Base-by-base conservation (phyloP, 1,140 invertebrate species). In the Zaprionus lachaisei region DNA sequence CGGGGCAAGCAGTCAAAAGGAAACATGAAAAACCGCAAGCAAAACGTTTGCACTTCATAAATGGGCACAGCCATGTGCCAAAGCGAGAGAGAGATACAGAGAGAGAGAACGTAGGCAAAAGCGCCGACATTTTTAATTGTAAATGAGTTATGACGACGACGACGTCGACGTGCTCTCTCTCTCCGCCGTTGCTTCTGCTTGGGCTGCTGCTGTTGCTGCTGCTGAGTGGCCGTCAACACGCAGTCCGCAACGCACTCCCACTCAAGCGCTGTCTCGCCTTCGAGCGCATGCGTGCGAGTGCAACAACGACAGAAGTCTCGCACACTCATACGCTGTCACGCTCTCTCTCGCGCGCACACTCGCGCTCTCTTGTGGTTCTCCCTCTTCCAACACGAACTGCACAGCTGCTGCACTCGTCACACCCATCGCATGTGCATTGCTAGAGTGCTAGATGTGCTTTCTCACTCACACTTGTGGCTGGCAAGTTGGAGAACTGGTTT, bases 61-160 rank as follows among this genome's bases (percentile, higher is more conserved):
- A 92, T 81, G 86, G 61, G 54, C 41, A 20, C 41, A 47, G 24
- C 22, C 64, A 57, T 73, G 51, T 55, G 81, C 72, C 44, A 80
- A 80, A 83, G 62, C 65, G 58, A 63, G 54, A 47, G 12, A 47
- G 56, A n/a, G 38, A 34, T 31, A 24, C 34, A 17, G 38, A 44
- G 54, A 22, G 24, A 12, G 24, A 34, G 60, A 44, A 37, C 58
- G 72, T 47, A 47, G 66, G 41, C 54, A 69, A 67, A 69, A 81
- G 82, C 89, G 91, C 91, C 91, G 91, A 92, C 91, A 92, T 92
- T 92, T 92, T 92, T 92, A 92, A 92, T 92, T 92, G 91, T 91
- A 91, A 91, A 92, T 91, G 91, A 92, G 83, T 92, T 92, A 92
- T 92, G 79, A 91, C 82, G 80, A 83, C 60, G 72, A 65, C 66